phyloP scores from a whole-genome alignment of 2,797 vertebrate genomes.

The Coreius guichenoti region DNA sequence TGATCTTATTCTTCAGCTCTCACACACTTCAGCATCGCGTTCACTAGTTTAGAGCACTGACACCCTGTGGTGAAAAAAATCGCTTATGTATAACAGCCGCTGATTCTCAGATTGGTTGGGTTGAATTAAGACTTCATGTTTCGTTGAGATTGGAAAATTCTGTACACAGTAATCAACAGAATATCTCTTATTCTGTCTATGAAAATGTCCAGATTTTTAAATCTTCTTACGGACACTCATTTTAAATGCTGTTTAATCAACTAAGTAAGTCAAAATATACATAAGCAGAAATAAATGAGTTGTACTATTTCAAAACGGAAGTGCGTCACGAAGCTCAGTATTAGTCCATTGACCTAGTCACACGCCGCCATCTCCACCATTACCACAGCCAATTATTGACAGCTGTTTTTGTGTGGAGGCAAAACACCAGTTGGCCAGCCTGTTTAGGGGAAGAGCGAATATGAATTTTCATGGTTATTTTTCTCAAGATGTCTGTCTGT shows the following conservation, averaged over 20 bases:
- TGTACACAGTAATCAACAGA: not conserved
- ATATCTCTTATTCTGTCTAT: not conserved
- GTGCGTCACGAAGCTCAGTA: not conserved
- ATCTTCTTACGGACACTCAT: no score
- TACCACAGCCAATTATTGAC: constrained; percentile 25
- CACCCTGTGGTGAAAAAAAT: not conserved
- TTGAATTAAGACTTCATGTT: not conserved
- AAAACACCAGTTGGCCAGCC: constrained; percentile 17
- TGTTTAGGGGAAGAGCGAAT: not conserved
- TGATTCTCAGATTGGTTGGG: not conserved
- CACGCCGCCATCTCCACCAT: constrained; percentile 18
- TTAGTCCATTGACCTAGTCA: constrained; percentile 13
- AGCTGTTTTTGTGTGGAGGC: constrained; percentile 24
- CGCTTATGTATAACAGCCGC: not conserved
- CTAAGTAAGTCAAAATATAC: no score
- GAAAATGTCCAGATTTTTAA: not conserved
- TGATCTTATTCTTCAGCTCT: not conserved
- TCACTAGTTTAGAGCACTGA: not conserved
- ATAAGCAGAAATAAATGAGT: not conserved
- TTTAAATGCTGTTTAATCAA: no score
- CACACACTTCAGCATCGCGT: not conserved
- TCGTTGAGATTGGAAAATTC: not conserved
- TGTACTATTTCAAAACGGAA: not conserved
- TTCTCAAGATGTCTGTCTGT: constrained; percentile 1
- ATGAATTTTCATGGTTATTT: not conserved